These are phyloP conservation scores for Bathynomus jamesi DNA, from an alignment of 1,140 invertebrate genomes.

Conservation along the genomic window DNA sequence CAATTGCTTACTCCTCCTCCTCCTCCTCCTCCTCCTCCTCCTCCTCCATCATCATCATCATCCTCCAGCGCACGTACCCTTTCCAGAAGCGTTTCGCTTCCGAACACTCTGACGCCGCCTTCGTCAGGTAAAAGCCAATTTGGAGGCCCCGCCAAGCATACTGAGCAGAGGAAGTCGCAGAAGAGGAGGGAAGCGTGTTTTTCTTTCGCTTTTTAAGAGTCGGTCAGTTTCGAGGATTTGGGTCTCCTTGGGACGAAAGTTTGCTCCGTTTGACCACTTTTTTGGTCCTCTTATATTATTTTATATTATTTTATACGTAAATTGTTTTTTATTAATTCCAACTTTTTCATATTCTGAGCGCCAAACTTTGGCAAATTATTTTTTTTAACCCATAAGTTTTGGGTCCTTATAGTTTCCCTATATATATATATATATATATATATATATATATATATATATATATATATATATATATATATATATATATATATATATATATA, in stretches of 20 bases:
- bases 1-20: too few species aligned
- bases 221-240: neutral
- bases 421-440: neutral
- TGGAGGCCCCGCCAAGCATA: neutral
- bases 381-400: neutral
- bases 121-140: slow-evolving; percentile 1
- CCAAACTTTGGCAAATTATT: neutral
- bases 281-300: too few species aligned
- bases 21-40: too few species aligned
- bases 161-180: neutral
- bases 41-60: neutral
- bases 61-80: neutral
- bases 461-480: neutral
- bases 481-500: neutral
- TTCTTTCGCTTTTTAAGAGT: neutral
- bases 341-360: neutral
- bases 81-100: neutral
- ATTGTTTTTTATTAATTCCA: neutral
- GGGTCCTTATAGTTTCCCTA: neutral
- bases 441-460: neutral
- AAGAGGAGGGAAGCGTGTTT: neutral
- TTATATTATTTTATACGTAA: neutral
- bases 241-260: neutral
- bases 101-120: neutral
- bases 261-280: neutral